A percentile compares a stretch with the other conserved stretches of the same genome.
phyloP scores from a whole-genome alignment of 2,797 vertebrate genomes.

The Adelosebastes latens region DNA sequence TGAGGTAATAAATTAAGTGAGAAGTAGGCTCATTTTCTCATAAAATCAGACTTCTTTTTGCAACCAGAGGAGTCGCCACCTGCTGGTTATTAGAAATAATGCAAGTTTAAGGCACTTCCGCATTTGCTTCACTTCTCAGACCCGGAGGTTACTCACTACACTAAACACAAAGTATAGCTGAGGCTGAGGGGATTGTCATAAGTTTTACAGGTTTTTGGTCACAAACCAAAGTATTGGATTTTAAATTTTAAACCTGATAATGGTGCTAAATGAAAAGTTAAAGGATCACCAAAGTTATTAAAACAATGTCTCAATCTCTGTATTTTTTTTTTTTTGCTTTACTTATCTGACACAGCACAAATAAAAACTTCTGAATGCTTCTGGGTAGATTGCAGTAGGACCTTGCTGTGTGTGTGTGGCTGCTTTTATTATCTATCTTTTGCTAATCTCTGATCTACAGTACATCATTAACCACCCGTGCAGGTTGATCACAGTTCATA shows the following conservation, averaged over 20 bases:
- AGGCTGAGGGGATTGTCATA: not conserved
- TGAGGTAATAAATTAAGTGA: too few species aligned
- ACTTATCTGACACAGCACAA: not conserved
- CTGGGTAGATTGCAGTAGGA: not conserved
- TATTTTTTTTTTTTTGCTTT: not conserved
- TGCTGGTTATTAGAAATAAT: too few species aligned
- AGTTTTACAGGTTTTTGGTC: not conserved
- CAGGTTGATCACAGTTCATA: not conserved
- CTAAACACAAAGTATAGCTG: too few species aligned
- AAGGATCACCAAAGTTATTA: not conserved
- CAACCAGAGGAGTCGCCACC: too few species aligned
- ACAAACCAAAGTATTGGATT: too few species aligned
- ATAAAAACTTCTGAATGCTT: not conserved
- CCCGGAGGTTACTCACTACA: too few species aligned
- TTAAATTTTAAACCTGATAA: too few species aligned
- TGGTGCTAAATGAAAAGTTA: too few species aligned
- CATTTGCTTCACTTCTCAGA: too few species aligned
- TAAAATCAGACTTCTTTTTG: too few species aligned
- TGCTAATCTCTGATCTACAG: constrained; percentile 8
- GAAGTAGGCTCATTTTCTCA: too few species aligned
- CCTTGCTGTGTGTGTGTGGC: not conserved
- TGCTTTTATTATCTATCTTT: not conserved
- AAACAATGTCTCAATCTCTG: not conserved
- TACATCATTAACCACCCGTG: not conserved
- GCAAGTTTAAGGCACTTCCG: too few species aligned